Conservation (phyloP, 1,140 invertebrate genomes). For the Eciton burchellii region DNA sequence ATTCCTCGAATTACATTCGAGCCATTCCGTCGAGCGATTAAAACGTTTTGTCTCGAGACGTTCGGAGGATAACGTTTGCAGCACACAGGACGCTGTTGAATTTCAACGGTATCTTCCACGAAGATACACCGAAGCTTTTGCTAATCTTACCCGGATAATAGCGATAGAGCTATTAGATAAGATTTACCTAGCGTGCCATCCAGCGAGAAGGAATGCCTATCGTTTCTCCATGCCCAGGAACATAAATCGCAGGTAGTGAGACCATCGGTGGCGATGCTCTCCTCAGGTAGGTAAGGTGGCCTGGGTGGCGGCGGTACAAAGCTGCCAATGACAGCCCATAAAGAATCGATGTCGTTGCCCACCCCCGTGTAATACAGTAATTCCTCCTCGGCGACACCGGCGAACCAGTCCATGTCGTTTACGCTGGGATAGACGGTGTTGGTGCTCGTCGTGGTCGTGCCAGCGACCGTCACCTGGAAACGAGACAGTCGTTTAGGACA, state of each 20-base stretch:
- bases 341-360: constrained; percentile 87
- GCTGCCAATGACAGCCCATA: constrained; percentile 87
- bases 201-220: constrained; percentile 84
- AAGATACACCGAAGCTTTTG: too few species aligned
- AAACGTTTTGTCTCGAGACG: background rate
- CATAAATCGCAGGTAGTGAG: constrained; percentile 91
- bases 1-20: background rate
- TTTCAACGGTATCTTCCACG: too few species aligned
- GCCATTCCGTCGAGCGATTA: constrained; percentile 20
- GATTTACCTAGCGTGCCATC: constrained; percentile 84
- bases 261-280: constrained; percentile 87
- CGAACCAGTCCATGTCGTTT: constrained; percentile 87
- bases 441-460: constrained; percentile 80
- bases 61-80: constrained; percentile 11
- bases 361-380: constrained; percentile 86
- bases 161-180: background rate
- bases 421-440: constrained; percentile 81
- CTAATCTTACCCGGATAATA: too few species aligned
- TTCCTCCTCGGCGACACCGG: constrained; percentile 87
- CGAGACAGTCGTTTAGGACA: background rate
- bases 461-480: constrained; percentile 81
- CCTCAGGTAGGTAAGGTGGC: constrained; percentile 88
- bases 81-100: background rate
- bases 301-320: constrained; percentile 90
- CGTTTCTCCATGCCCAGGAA: constrained; percentile 88